Evolutionary conservation across 2,113 vertebrate genomes (phyloP), one percentile per base, ranked within the genome.

Genomic region (Trogon surrucura): DNA sequence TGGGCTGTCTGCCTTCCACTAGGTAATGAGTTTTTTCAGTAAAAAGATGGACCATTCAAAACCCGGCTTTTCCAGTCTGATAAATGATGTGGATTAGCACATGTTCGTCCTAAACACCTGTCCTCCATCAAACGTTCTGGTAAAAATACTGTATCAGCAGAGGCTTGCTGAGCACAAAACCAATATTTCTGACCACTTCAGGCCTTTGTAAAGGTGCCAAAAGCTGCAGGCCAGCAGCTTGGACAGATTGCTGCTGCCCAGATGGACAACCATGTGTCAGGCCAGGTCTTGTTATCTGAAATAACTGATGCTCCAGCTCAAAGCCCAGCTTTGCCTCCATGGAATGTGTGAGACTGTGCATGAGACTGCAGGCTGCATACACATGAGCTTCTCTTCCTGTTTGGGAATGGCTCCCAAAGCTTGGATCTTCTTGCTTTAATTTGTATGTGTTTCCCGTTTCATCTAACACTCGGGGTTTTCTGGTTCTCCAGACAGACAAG

Each of bases 41-140:
- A 38, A 65, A 72, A 72, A 58, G 27, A 9, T 21, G 36, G 36
- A 71, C 34, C 44, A 16, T 51, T 51, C 14, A 65, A 71, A 71
- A 65, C 17, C 51, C 30, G 32, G 36, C 32, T n/a, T 66, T 79
- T 44, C 17, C 27, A 14, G 27, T 26, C 34, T 53, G 65, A 65
- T 36, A 36, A 53, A 47, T 12, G 7, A 65, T 12, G 38, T 47
- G 36, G 22, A 27, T 45, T 72, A n/a, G 45, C 27, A 79, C 66
- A 53, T 1, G 0, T 61, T 67, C 26, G 51, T 48, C 57, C 57
- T n/a, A 38, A 91, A 32, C 2, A 32, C 10, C 8, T 0, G 1
- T 32, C 64, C 57, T 85, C 32, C 32, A 26, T 29, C 45, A 38
- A 72, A 60, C 44, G 16, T 34, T 80, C 82, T 61, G 29, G 69